Evolutionary conservation across 1,140 invertebrate genomes (phyloP).

Genomic region (Aphelinus atriplicis): DNA sequence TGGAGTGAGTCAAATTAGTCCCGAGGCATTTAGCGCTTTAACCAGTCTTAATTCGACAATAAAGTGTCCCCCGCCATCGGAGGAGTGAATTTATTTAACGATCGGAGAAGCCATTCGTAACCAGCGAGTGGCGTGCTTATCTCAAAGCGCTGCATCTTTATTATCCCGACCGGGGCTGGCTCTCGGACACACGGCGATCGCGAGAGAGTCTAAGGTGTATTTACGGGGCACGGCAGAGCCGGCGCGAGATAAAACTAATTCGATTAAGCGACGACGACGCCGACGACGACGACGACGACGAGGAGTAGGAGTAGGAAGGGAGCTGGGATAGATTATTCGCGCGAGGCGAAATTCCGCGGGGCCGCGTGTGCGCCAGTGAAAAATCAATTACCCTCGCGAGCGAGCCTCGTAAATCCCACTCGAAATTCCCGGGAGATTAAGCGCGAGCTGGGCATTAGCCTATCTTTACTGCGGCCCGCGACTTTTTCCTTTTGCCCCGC

Average conservation of each 20-base stretch:
- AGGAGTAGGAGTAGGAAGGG: not conserved
- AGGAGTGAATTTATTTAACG: slow-evolving; percentile 16
- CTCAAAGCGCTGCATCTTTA: slow-evolving; percentile 4
- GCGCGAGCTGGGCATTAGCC: slow-evolving; percentile 20
- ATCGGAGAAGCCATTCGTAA: not conserved
- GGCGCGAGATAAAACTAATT: slow-evolving; percentile 26
- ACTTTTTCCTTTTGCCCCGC: too few species aligned
- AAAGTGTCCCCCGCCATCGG: not conserved
- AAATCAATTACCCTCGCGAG: slow-evolving; percentile 25
- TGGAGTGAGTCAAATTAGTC: not conserved
- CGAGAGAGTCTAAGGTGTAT: too few species aligned
- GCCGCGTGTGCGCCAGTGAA: slow-evolving; percentile 4
- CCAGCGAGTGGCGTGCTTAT: not conserved
- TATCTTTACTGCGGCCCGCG: slow-evolving; percentile 19
- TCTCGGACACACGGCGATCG: too few species aligned
- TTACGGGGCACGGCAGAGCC: not conserved
- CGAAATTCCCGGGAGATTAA: slow-evolving; percentile 27
- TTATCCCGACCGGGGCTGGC: not conserved
- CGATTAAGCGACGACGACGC: not conserved
- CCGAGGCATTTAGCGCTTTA: not conserved
- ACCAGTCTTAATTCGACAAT: not conserved
- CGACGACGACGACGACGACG: too few species aligned
- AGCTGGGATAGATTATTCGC: not conserved
- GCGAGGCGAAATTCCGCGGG: slow-evolving; percentile 9
- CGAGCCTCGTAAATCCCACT: slow-evolving; percentile 20